Base-by-base conservation (phyloP, 2,797 vertebrate genomes). In the Eurystomus glaucurus region DNA sequence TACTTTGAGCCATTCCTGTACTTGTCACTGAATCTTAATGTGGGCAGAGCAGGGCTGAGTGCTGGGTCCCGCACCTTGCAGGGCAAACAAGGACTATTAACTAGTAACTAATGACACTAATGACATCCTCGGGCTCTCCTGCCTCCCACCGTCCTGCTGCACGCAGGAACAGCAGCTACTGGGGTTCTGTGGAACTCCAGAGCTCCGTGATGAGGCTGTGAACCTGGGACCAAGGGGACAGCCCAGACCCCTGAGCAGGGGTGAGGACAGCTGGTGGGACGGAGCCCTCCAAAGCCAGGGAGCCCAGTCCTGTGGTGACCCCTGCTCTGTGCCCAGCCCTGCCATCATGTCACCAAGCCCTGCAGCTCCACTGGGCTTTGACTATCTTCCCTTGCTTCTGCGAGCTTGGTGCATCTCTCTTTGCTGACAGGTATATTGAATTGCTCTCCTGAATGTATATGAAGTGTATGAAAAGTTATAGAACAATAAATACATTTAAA, bases 401-500 rank as follows among this genome's bases (percentile, higher is more conserved):
- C 0, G 3, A 9, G 71, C 85, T 21, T 13, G n/a, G 25, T 4
- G 74, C 4, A 5, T 11, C 58, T 51, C 70, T 85, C n/a, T 2
- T 31, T 12, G 1, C n/a, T 48, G 70, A 35, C 96, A 95, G 84
- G 43, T 62, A 31, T 60, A n/a, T 66, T 76, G 90, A 58, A 85
- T 90, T 77, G 88, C 21, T 35, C 60, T 79, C 70, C 95, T 51
- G 86, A 84, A 71, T 0, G 21, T 60, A 9, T 64, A 50, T 35
- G 72, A 90, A 91, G 69, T 48, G 35, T 39, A 60, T 64, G 91
- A 90, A 66, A 57, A 10, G 66, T 55, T 95, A 64, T 70, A 91
- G 94, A 78, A 89, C 90, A 97, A 94, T 84, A 96, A 96, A 93
- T 69, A 87, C 80, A 22, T 88, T 64, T 72, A 90, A 88, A 92